phyloP scores from a whole-genome alignment of 2,113 vertebrate genomes.

The Phrynosoma platyrhinos region DNA sequence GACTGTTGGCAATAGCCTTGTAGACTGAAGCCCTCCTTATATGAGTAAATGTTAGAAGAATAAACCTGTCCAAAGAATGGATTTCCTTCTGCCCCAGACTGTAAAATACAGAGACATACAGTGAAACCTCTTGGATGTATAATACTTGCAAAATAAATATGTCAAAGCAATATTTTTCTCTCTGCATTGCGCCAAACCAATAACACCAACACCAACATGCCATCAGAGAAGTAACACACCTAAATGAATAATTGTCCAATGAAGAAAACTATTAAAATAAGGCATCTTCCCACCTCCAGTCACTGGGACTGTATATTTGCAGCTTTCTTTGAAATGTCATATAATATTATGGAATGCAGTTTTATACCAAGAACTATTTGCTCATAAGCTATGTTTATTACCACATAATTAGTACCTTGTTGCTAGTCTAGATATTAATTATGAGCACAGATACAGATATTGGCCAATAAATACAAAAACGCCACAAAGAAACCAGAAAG shows the following conservation, averaged over 20 bases:
- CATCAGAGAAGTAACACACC: constrained; percentile 54
- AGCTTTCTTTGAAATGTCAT: constrained; percentile 35
- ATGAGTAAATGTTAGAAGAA: constrained; percentile 58
- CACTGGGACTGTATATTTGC: constrained; percentile 38
- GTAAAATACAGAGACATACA: constrained; percentile 56
- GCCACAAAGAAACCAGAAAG: not conserved
- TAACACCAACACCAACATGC: not conserved
- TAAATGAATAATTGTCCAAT: constrained; percentile 64
- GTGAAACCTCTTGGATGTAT: constrained; percentile 68
- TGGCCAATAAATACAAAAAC: not conserved
- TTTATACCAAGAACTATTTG: constrained; percentile 62
- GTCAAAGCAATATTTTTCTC: constrained; percentile 74
- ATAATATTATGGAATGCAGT: constrained; percentile 49
- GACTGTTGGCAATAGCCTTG: constrained; percentile 49
- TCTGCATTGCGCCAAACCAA: constrained; percentile 58
- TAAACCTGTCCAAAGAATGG: constrained; percentile 63
- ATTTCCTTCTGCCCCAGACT: constrained; percentile 59
- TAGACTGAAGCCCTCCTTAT: constrained; percentile 48
- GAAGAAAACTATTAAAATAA: constrained; percentile 70
- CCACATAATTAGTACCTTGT: constrained; percentile 56
- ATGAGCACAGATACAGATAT: constrained; percentile 26
- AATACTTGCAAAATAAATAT: constrained; percentile 76
- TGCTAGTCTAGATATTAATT: constrained; percentile 65
- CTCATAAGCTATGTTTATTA: constrained; percentile 58
- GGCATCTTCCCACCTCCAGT: constrained; percentile 47